Conservation (phyloP, 2,113 vertebrate genomes). For the Burhinus bistriatus region DNA sequence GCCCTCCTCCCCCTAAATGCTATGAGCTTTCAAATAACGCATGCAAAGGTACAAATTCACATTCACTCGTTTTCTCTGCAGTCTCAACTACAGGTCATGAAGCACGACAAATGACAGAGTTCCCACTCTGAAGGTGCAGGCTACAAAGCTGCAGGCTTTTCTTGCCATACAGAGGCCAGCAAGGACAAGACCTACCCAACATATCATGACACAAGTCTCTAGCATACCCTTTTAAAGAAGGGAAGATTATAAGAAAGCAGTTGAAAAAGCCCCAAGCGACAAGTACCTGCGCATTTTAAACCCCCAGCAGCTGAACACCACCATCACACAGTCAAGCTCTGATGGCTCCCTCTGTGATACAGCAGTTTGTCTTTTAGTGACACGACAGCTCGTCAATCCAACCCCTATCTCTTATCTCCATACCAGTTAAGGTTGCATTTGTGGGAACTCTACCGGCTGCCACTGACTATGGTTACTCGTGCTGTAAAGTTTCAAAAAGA, state of each 20-base stretch:
- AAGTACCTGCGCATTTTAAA: not conserved
- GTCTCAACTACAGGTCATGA: not conserved
- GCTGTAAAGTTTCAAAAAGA: not conserved
- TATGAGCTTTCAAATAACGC: not conserved
- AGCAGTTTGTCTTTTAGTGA: not conserved
- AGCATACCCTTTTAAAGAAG: not conserved
- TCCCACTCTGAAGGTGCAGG: not conserved
- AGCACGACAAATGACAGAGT: not conserved
- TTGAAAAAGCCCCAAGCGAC: not conserved
- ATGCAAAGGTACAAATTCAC: not conserved
- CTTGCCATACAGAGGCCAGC: not conserved
- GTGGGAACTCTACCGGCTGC: not conserved
- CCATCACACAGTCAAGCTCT: not conserved
- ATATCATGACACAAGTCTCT: not conserved
- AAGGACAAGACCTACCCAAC: not conserved
- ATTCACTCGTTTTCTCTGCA: not conserved
- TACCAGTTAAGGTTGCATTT: not conserved
- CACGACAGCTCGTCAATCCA: not conserved
- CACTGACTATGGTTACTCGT: not conserved
- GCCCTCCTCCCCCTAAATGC: not conserved
- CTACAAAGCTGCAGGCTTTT: not conserved
- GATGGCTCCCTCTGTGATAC: not conserved
- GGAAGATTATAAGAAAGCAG: not conserved
- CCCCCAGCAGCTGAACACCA: not conserved
- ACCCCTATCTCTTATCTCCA: not conserved